Evolutionary conservation across 1,140 invertebrate genomes (phyloP).

Genomic region (Sycobia sp.): DNA sequence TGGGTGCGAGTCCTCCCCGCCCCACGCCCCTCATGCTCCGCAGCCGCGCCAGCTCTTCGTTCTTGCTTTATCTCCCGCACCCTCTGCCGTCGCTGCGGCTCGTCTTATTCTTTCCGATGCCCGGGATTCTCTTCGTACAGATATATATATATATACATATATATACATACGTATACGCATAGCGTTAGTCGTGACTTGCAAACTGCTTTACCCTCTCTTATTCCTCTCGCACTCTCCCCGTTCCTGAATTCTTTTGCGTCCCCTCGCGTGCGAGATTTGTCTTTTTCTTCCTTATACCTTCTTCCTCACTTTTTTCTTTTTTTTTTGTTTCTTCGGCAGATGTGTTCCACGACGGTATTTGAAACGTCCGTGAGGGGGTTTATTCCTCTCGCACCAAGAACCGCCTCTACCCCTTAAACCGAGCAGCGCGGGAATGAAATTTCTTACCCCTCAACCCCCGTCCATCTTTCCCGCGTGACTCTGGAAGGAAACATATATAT

Average conservation of each 20-base stretch:
- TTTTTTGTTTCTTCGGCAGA: too few relatives aligned
- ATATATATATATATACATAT: too few relatives aligned
- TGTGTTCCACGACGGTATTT: constrained; percentile 17
- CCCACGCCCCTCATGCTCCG: not conserved
- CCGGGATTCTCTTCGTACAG: too few relatives aligned
- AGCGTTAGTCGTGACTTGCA: too few relatives aligned
- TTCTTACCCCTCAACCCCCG: constrained; percentile 1
- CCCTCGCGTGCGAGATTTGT: not conserved
- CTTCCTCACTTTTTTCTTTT: not conserved
- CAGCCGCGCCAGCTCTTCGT: not conserved
- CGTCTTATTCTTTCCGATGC: not conserved
- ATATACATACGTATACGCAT: too few relatives aligned
- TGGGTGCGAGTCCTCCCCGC: too few relatives aligned
- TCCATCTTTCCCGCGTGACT: too few relatives aligned
- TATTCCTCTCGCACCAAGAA: constrained; percentile 23
- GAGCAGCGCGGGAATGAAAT: constrained; percentile 19
- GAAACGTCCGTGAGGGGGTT: constrained; percentile 5
- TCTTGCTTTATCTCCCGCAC: too few relatives aligned
- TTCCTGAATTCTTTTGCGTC: not conserved
- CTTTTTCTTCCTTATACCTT: constrained; percentile 13
- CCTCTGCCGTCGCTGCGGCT: not conserved
- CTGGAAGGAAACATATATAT: too few relatives aligned
- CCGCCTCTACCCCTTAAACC: too few relatives aligned
- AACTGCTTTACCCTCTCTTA: too few relatives aligned
- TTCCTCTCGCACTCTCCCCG: constrained; percentile 2